Conservation (phyloP, 2,888 invertebrate genomes). For the Stictocephala bisonia region DNA sequence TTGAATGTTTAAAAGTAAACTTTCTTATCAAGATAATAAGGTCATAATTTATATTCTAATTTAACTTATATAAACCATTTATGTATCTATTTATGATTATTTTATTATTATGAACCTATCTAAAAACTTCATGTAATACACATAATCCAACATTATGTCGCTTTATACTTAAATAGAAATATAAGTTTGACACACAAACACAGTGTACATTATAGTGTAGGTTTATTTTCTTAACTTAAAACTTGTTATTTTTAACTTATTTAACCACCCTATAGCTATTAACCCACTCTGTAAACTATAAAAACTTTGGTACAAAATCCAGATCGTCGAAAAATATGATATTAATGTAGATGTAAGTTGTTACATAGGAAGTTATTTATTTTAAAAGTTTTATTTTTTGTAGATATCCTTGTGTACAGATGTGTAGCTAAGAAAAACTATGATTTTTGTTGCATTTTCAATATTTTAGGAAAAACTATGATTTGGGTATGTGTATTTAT, state of each 20-base stretch:
- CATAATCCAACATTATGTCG: too few species aligned
- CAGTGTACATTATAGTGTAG: too few species aligned
- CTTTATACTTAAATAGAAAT: too few species aligned
- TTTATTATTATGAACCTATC: too few species aligned
- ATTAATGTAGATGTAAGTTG: slow-evolving; percentile 17
- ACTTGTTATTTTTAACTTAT: not conserved
- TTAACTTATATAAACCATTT: too few species aligned
- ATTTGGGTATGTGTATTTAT: slow-evolving; percentile 21
- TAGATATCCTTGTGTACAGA: slow-evolving; percentile 32
- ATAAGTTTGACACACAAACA: too few species aligned
- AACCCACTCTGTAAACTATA: not conserved
- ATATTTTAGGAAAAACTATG: slow-evolving; percentile 14
- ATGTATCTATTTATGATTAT: too few species aligned
- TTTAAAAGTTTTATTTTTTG: slow-evolving; percentile 39
- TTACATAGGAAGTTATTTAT: slow-evolving; percentile 28
- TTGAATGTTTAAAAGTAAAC: too few species aligned
- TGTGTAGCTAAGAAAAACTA: slow-evolving; percentile 33
- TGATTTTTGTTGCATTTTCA: slow-evolving; percentile 29
- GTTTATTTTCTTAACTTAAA: not conserved
- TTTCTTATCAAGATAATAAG: too few species aligned
- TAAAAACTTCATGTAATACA: too few species aligned
- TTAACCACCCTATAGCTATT: too few species aligned
- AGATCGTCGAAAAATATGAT: not conserved
- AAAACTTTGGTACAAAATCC: not conserved
- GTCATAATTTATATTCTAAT: too few species aligned